Evolutionary conservation across 1,140 invertebrate genomes (phyloP).

Genomic region (Ceratina japonica): DNA sequence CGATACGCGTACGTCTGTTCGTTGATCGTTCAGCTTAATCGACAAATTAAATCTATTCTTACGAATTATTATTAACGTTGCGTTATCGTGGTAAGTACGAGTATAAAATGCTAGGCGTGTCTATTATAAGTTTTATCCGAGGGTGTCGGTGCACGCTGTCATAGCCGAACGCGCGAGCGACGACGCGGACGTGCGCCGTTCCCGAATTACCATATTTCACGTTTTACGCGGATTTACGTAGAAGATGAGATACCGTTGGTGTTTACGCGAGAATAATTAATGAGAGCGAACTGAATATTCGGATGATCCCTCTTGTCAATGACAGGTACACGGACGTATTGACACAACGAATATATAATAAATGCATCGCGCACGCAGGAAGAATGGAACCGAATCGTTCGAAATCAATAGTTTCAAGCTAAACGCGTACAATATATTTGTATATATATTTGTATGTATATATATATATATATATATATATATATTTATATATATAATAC

Average conservation of each 20-base stretch:
- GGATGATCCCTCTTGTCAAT: constrained; percentile 37
- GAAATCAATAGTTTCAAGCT: constrained; percentile 40
- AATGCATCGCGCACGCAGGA: constrained; percentile 37
- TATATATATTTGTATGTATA: not conserved
- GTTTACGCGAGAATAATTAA: not conserved
- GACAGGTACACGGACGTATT: constrained; percentile 58
- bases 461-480: too few species aligned
- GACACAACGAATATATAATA: constrained; percentile 56
- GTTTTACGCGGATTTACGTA: not conserved
- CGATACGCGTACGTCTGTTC: not conserved
- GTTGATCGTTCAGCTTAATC: constrained; percentile 31
- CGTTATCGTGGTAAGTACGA: constrained; percentile 7
- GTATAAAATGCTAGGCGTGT: constrained; percentile 40
- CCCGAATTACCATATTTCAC: not conserved
- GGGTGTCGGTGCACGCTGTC: not conserved
- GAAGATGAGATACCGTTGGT: not conserved
- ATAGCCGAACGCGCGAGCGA: not conserved
- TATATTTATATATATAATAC: constrained; percentile 13
- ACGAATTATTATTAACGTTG: constrained; percentile 4
- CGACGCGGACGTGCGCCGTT: not conserved
- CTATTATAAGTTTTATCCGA: not conserved
- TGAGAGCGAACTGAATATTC: not conserved
- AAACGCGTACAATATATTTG: not conserved
- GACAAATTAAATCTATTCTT: constrained; percentile 26
- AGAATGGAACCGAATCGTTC: constrained; percentile 20